These are phyloP conservation scores for Tenualosa thibaudeaui DNA, from an alignment of 2,797 vertebrate species.

Conservation along the genomic window DNA sequence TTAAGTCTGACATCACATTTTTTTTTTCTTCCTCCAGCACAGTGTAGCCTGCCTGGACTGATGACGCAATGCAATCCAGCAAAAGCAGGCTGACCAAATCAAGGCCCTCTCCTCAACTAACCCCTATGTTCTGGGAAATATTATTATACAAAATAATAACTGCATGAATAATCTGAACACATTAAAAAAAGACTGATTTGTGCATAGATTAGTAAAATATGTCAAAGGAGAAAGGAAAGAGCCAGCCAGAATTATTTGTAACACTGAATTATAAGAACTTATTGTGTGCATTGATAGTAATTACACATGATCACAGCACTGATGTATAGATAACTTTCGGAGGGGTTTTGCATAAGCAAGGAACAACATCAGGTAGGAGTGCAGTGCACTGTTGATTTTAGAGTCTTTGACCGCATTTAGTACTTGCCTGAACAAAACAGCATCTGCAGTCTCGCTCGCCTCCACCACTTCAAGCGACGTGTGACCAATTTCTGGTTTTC, in stretches of 20 bases:
- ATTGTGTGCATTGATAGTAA: background rate
- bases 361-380: background rate
- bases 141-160: constrained; percentile 6
- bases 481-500: constrained; percentile 13
- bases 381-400: constrained; percentile 6
- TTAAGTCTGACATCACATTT: background rate
- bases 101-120: background rate
- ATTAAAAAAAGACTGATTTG: background rate
- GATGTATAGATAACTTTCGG: background rate
- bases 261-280: background rate
- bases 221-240: background rate
- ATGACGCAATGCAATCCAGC: background rate
- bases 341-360: background rate
- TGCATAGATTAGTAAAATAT: background rate
- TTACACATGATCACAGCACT: background rate
- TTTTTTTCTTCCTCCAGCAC: background rate
- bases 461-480: constrained; percentile 18
- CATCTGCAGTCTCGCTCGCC: constrained; percentile 13
- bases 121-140: background rate
- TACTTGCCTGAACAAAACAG: constrained; percentile 11
- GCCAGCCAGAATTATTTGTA: background rate
- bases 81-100: background rate
- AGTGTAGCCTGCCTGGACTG: background rate
- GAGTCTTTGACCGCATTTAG: background rate
- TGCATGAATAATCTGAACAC: background rate